Evolutionary conservation across 2,797 vertebrate species (phyloP).

Genomic region (Avahi laniger): DNA sequence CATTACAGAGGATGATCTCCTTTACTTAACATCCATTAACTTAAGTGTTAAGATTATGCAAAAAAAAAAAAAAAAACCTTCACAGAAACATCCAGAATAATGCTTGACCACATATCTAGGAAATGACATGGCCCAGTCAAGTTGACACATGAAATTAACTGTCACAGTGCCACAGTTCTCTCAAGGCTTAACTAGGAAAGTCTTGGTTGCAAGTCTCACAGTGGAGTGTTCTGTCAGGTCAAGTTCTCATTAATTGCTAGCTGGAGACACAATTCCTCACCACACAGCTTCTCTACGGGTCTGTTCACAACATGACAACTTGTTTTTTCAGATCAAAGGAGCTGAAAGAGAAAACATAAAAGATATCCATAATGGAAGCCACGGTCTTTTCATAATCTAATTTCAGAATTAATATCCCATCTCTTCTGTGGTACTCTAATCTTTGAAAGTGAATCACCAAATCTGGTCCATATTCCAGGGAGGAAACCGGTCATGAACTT

Average conservation of each 20-base stretch:
- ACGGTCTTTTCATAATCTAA: background rate
- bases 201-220: fast-evolving
- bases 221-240: background rate
- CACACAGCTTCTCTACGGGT: background rate
- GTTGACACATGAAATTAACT: background rate
- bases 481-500: background rate
- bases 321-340: background rate
- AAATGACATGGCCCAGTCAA: background rate
- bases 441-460: background rate
- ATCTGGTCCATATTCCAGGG: background rate
- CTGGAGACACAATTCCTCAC: background rate
- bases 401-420: background rate
- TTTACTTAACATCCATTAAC: background rate
- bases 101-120: background rate
- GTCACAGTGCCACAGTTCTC: background rate
- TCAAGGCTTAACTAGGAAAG: background rate
- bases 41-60: background rate
- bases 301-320: background rate
- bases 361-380: background rate
- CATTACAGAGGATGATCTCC: background rate
- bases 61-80: background rate
- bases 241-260: background rate
- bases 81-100: background rate
- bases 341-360: background rate
- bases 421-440: background rate